Percentiles rank a stretch among this genome's conserved stretches.
These are phyloP conservation scores for Palythoa heliodiscus DNA, from an alignment of 92 coral and sea anemone species.

Conservation along the genomic window DNA sequence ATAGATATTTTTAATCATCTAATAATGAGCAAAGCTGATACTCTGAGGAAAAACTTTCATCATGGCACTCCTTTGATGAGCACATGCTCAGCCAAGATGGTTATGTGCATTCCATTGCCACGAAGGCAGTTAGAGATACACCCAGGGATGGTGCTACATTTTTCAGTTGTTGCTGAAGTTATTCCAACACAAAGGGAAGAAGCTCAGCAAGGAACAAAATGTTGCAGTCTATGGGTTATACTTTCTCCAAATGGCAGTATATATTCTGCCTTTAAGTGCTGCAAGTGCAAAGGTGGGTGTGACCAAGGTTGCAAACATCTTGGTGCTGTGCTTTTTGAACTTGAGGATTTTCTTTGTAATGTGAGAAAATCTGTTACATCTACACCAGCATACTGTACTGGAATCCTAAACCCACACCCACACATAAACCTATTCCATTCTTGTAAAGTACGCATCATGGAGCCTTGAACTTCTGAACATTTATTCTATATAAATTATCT, in stretches of 20 bases:
- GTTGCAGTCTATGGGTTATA: constrained; percentile 64
- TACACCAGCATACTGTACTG: constrained; percentile 65
- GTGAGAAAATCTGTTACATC: constrained; percentile 58
- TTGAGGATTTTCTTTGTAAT: constrained; percentile 68
- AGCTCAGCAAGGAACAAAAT: constrained; percentile 66
- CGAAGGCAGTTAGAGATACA: constrained; percentile 50
- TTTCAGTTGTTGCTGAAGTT: constrained; percentile 60
- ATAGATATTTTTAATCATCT: constrained; percentile 74
- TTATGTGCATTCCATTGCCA: constrained; percentile 56
- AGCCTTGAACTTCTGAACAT: background rate
- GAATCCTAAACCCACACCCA: constrained; percentile 70
- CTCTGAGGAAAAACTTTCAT: constrained; percentile 66
- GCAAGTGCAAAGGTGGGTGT: constrained; percentile 73
- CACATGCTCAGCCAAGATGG: constrained; percentile 60
- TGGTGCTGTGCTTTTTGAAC: constrained; percentile 67
- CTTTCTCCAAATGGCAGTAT: constrained; percentile 58
- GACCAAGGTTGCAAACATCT: constrained; percentile 82
- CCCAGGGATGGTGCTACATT: constrained; percentile 56
- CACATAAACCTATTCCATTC: constrained; percentile 62
- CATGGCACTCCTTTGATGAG: constrained; percentile 72
- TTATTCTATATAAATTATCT: background rate
- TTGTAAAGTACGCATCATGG: constrained; percentile 5
- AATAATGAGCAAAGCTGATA: constrained; percentile 68
- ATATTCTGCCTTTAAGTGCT: constrained; percentile 74
- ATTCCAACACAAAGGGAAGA: constrained; percentile 72